Percentiles rank a stretch among this genome's conserved stretches.
phyloP scores from a whole-genome alignment of 2,888 invertebrate species.

The Cotesia congregata region DNA sequence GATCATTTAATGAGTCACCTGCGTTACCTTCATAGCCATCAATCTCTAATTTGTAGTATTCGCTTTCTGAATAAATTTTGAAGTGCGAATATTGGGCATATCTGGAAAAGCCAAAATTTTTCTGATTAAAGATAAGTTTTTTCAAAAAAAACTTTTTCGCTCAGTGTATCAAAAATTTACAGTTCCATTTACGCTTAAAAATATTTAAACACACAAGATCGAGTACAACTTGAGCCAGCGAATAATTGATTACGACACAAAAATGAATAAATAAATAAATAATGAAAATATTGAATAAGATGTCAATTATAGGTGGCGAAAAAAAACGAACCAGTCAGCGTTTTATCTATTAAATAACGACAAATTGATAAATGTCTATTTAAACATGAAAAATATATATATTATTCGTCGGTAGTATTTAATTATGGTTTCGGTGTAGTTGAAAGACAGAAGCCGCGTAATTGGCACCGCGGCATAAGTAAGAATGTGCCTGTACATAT shows the following conservation, averaged over 20 bases:
- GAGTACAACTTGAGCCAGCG: no score
- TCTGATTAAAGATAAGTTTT: not conserved
- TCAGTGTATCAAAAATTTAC: no score
- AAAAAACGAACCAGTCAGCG: not conserved
- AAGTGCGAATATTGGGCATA: slow-evolving; percentile 93
- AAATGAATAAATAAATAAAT: no score
- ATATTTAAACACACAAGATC: no score
- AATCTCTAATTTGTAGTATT: slow-evolving; percentile 92
- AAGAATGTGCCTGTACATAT: not conserved
- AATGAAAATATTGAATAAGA: not conserved
- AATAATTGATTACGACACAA: no score
- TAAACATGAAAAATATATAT: not conserved
- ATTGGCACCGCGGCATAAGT: slow-evolving; percentile 12
- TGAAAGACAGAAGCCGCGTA: slow-evolving; percentile 22
- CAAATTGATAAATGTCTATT: slow-evolving; percentile 10
- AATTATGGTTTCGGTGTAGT: slow-evolving; percentile 19
- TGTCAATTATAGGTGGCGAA: not conserved
- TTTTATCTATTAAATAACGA: not conserved
- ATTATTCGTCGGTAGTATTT: slow-evolving; percentile 6
- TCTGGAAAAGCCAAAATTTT: slow-evolving; percentile 70
- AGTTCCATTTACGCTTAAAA: no score
- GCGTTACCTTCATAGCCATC: slow-evolving; percentile 93
- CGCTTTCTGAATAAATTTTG: slow-evolving; percentile 92
- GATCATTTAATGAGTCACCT: slow-evolving; percentile 92
- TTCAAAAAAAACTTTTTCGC: no score